phyloP scores from a whole-genome alignment of 2,797 vertebrate genomes.

The Lutjanus campechanus region DNA sequence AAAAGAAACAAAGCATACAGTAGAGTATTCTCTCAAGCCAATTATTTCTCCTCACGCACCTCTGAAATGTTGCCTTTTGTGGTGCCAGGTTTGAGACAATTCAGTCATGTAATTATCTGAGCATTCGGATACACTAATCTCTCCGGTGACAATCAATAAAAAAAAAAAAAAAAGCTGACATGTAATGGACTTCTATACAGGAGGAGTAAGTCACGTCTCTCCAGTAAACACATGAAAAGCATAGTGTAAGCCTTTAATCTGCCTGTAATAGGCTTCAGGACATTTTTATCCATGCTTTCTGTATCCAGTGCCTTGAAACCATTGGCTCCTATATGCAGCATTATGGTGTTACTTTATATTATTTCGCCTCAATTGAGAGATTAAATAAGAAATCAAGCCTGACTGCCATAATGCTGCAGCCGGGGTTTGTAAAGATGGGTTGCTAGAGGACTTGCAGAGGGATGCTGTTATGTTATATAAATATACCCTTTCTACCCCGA shows the following conservation, averaged over 20 bases:
- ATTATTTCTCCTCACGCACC: not conserved
- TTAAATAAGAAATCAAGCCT: constrained; percentile 44
- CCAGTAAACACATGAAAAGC: constrained; percentile 57
- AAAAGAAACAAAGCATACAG: not conserved
- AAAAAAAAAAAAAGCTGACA: constrained; percentile 33
- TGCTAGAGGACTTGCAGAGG: constrained; percentile 34
- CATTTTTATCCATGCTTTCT: constrained; percentile 45
- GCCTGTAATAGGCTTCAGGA: constrained; percentile 60
- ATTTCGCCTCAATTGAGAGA: constrained; percentile 48
- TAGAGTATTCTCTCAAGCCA: not conserved
- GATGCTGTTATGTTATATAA: not conserved
- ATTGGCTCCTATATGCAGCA: constrained; percentile 30
- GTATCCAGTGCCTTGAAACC: constrained; percentile 36
- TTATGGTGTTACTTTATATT: constrained; percentile 44
- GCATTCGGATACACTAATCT: constrained; percentile 47
- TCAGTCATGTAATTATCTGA: constrained; percentile 31
- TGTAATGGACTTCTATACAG: constrained; percentile 51
- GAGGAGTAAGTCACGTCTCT: constrained; percentile 49
- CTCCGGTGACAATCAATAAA: constrained; percentile 45
- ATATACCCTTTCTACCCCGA: not conserved
- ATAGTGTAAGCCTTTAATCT: constrained; percentile 73
- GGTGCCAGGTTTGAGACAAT: constrained; percentile 33
- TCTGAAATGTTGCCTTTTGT: constrained; percentile 1
- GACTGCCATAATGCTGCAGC: constrained; percentile 41
- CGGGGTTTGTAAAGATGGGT: constrained; percentile 18